Percentiles rank a stretch among this genome's conserved stretches.
Evolutionary conservation across 2,888 invertebrate species (phyloP).

Genomic region (Pyrrhosoma nymphula): DNA sequence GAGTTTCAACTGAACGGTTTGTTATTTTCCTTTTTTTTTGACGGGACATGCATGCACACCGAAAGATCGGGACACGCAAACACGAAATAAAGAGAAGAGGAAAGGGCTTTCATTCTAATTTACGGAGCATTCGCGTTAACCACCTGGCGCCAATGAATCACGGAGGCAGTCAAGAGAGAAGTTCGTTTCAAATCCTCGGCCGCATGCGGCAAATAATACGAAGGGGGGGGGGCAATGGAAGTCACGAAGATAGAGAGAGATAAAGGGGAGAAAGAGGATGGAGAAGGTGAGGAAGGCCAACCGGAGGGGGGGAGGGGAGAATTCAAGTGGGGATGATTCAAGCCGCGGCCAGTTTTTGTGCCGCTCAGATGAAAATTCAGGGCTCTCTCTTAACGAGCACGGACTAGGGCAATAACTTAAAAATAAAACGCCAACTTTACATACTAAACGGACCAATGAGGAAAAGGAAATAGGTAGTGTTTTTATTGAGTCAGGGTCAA

Average conservation of each 20-base stretch:
- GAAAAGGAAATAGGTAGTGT: neutral
- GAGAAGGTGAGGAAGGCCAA: neutral
- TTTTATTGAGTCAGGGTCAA: neutral
- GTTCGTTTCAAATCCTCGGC: constrained; percentile 4
- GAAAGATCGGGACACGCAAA: neutral
- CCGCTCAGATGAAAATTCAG: constrained; percentile 12
- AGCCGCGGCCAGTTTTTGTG: neutral
- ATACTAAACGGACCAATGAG: neutral
- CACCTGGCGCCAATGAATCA: neutral
- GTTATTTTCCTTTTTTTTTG: neutral
- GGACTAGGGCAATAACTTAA: constrained; percentile 3
- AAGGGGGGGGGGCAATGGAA: no score
- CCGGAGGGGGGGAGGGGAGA: neutral
- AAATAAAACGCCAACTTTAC: neutral
- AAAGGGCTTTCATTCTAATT: neutral
- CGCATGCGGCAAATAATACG: neutral
- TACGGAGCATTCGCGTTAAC: neutral
- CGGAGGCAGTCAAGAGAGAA: neutral
- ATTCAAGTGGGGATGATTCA: neutral
- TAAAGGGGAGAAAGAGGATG: neutral
- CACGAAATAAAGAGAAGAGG: neutral
- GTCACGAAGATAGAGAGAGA: no score
- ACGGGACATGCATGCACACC: neutral
- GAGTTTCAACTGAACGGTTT: neutral
- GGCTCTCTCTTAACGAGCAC: neutral